These are phyloP conservation scores for Cygnus buccinator DNA, from an alignment of 2,113 vertebrate species.

Conservation along the genomic window DNA sequence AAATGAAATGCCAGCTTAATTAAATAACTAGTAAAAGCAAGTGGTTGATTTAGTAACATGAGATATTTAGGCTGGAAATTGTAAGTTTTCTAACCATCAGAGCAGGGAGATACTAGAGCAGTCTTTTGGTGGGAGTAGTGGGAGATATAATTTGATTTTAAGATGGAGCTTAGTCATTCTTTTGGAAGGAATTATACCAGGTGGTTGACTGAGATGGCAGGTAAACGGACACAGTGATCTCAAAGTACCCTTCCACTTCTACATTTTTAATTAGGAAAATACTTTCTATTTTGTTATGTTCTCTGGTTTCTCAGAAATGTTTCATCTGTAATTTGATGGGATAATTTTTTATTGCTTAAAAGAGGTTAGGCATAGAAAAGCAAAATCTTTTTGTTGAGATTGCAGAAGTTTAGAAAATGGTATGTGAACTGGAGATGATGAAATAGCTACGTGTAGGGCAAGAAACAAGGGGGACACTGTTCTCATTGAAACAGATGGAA, in stretches of 20 bases:
- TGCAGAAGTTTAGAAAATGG: conserved; percentile 7
- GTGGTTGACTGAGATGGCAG: not conserved
- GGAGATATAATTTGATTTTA: not conserved
- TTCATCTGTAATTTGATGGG: conserved; percentile 34
- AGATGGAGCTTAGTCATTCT: not conserved
- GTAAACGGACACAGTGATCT: not conserved
- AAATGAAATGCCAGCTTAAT: not conserved
- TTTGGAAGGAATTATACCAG: not conserved
- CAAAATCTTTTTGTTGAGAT: conserved; percentile 1
- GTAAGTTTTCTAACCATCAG: not conserved
- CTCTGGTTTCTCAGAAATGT: conserved; percentile 4
- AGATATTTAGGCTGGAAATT: not conserved
- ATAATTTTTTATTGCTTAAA: conserved; percentile 12
- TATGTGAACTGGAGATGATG: conserved; percentile 35
- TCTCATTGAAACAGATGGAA: not conserved
- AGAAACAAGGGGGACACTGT: conserved; percentile 46
- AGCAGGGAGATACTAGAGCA: not conserved
- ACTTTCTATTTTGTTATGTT: not conserved
- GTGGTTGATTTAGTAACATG: not conserved
- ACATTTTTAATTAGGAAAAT: conserved; percentile 12
- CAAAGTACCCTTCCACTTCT: not conserved
- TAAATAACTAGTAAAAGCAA: not conserved
- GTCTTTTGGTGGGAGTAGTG: not conserved
- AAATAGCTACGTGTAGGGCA: not conserved
- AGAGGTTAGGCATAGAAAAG: not conserved